Evolutionary conservation across 1,140 invertebrate genomes (phyloP).

Genomic region (Lepeophtheirus salmonis): DNA sequence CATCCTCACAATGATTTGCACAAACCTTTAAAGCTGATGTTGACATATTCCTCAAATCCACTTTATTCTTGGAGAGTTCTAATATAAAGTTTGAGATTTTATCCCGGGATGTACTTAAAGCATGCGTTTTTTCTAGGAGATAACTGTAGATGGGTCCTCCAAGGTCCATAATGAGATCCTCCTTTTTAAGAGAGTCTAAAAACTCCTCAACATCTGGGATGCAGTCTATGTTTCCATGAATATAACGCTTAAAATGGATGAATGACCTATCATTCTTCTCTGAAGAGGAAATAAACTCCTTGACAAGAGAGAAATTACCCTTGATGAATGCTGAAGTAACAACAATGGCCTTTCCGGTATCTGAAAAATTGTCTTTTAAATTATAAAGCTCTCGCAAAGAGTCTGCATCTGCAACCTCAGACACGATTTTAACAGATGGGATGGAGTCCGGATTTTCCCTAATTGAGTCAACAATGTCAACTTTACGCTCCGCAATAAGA

Average conservation of each 20-base stretch:
- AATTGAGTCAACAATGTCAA: not conserved
- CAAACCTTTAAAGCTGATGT: not conserved
- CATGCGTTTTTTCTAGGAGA: not conserved
- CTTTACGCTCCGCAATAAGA: not conserved
- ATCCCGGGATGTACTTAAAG: not conserved
- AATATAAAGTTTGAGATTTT: not conserved
- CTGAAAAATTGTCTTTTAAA: not conserved
- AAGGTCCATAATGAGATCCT: not conserved
- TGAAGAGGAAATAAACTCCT: not conserved
- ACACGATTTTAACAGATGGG: not conserved
- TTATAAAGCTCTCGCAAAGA: not conserved
- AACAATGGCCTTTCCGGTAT: not conserved
- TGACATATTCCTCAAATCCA: not conserved
- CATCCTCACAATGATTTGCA: not conserved
- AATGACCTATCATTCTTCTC: not conserved
- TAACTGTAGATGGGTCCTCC: not conserved
- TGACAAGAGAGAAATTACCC: not conserved
- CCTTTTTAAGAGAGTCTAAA: not conserved
- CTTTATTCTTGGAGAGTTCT: not conserved
- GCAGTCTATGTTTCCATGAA: not conserved
- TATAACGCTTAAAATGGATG: not conserved
- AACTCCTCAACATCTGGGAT: not conserved
- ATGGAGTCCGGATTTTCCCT: not conserved
- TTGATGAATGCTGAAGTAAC: not conserved
- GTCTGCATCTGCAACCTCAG: not conserved